Base-by-base conservation (phyloP, 2,797 vertebrate genomes). In the Tinamus major region DNA sequence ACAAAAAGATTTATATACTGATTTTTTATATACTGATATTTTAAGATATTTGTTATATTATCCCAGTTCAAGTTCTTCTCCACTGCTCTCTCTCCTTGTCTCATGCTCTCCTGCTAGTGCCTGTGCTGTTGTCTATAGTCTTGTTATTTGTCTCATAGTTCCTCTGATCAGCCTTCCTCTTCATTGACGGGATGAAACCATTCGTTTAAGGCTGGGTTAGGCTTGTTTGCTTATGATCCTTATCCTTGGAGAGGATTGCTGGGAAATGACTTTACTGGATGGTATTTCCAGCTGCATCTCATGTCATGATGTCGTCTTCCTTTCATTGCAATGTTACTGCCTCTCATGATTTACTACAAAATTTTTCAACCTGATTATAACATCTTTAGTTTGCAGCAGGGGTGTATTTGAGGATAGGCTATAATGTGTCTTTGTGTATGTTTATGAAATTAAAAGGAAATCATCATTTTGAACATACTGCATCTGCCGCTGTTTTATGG, bases 391-490 rank as follows among this genome's bases (percentile, higher is more conserved):
- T 94, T 96, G 79, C 14, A 92, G 58, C 68, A 78, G 63, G 77
- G 31, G 39, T 88, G 87, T 94, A 44, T 72, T 95, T 93, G 85
- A 83, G 56, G 77, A 74, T 24, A 79, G 58, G 41, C 61, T 62
- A 51, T 79, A 90, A 37, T 70, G 48, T 19, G 87, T 77, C 26
- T 90, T 93, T 74, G 48, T 83, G 18, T 79, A 65, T 49, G 17
- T 90, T 93, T 79, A 85, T 81, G 77, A 87, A 93, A 88, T 84
- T 85, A 94, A 86, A 90, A 89, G 63, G 70, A 95, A 93, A 91
- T 79, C 75, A 90, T 85, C 1, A 23, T 84, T 93, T 70, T 86
- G 74, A 88, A 69, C 71, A 71, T 84, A 74, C 2, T 89, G 53
- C 53, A 59, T 79, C 82, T 86, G 64, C 79, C 67, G 79, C 55